phyloP scores from a whole-genome alignment of 2,888 invertebrate genomes.

The Rapana venosa region DNA sequence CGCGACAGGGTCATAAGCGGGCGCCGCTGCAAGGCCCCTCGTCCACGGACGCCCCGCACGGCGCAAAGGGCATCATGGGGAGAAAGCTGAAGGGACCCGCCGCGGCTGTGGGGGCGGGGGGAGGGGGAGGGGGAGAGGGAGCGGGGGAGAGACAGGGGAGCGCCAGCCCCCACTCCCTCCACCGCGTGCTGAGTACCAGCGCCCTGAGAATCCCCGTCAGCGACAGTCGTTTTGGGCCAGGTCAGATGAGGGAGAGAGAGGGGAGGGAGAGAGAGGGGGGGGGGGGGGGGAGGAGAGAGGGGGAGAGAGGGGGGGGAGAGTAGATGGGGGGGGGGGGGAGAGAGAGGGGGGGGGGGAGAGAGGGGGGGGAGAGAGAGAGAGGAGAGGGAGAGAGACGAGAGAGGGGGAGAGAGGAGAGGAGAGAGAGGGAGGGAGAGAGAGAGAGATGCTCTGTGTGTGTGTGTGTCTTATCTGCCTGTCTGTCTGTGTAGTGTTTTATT shows the following conservation, averaged over 20 bases:
- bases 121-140: background rate
- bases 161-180: conserved; percentile 56
- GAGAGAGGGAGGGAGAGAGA: background rate
- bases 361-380: no score
- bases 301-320: no score
- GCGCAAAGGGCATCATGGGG: no score
- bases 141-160: background rate
- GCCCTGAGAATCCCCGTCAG: conserved; percentile 84
- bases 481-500: no score
- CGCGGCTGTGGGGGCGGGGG: background rate
- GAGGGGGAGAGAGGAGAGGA: background rate
- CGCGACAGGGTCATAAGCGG: background rate
- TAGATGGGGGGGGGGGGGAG: background rate
- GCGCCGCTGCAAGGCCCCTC: background rate
- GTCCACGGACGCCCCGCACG: no score
- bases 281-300: no score
- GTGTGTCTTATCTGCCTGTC: no score
- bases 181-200: conserved; percentile 87
- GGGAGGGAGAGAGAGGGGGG: background rate
- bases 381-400: no score
- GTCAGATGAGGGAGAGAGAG: conserved; percentile 78
- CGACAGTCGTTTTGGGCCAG: conserved; percentile 91
- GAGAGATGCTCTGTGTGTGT: background rate
- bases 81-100: background rate
- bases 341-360: background rate